Evolutionary conservation across 2,888 invertebrate genomes (phyloP), one percentile per base, ranked within the genome.

Genomic region (Apodemia hepburni): DNA sequence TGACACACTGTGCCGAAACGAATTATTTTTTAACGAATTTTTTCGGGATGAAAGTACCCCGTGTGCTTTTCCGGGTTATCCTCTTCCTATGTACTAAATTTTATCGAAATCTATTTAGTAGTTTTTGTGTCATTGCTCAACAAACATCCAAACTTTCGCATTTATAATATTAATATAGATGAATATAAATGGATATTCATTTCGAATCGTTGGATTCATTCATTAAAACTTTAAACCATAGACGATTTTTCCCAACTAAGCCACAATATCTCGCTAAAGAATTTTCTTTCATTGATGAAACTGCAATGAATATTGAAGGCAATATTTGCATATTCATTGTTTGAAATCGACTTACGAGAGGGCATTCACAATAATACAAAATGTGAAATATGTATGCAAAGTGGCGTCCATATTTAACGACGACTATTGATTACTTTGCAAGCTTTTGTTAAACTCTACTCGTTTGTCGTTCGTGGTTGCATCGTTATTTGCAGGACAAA

Each of bases 291-390:
- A 85, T 83, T 80, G 80, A 75, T 77, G 80, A 73, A 72, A 70
- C 75, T 64, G 70, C 79, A 70, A 85, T 88, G 87, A 87, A 88
- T 87, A 87, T 87, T 87, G 82, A 87, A 85, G 72, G 74, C 67
- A 69, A 68, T 72, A 85, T 86, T 85, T 86, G 82, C 84, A 86
- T 86, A 80, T 73, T 75, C 77, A 72, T 73, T 70, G 74, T 75
- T 74, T 75, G 74, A 72, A 76, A 72, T 67, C 71, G 65, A 70
- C 66, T 71, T 72, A 62, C 63, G 64, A 67, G 73, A 61, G 63
- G 57, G 29, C 27, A 57, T 29, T 29, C 57, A 2, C 57, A 57
- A 27, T 57, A 29, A 57, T 57, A 57, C 47, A 47, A 47, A 47
- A 47, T 47, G 17, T 47, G 47, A 47, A 47, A 57, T n/a, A 29